Percentiles rank a stretch among this genome's conserved stretches.
phyloP scores from a whole-genome alignment of 2,797 vertebrate genomes.

The Rhabdomys pumilio region DNA sequence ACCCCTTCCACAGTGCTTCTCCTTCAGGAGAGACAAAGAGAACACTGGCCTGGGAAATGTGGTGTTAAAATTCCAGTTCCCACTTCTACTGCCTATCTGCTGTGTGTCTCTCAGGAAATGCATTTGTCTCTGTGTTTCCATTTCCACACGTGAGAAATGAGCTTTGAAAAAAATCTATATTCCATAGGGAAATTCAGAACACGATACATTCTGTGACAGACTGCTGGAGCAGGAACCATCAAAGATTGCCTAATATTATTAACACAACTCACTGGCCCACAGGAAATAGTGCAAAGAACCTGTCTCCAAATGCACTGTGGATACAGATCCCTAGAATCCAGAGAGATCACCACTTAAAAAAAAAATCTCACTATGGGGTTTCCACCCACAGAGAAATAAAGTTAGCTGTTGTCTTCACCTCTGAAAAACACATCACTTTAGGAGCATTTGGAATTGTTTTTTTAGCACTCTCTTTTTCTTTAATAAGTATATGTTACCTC shows the following conservation, averaged over 20 bases:
- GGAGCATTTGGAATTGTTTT: background rate
- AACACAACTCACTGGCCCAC: background rate
- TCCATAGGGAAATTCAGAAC: background rate
- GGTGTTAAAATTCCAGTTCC: background rate
- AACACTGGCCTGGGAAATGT: background rate
- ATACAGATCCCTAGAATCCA: background rate
- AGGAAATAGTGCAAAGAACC: background rate
- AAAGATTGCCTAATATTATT: background rate
- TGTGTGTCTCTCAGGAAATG: background rate
- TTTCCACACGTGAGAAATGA: background rate
- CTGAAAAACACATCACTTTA: background rate
- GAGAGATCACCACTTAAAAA: background rate
- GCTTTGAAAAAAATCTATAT: constrained; percentile 10
- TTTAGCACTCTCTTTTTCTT: background rate
- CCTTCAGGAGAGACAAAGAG: background rate
- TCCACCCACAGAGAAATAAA: constrained; percentile 9
- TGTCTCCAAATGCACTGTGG: background rate
- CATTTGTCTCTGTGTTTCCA: constrained; percentile 9
- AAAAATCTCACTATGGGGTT: background rate
- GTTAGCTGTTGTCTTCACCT: background rate
- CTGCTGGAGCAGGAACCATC: background rate
- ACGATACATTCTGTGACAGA: background rate
- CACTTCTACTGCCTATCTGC: background rate
- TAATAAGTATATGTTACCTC: background rate
- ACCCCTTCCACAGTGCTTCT: background rate